Evolutionary conservation across 2,113 vertebrate genomes (phyloP).

Genomic region (Labeo catla): DNA sequence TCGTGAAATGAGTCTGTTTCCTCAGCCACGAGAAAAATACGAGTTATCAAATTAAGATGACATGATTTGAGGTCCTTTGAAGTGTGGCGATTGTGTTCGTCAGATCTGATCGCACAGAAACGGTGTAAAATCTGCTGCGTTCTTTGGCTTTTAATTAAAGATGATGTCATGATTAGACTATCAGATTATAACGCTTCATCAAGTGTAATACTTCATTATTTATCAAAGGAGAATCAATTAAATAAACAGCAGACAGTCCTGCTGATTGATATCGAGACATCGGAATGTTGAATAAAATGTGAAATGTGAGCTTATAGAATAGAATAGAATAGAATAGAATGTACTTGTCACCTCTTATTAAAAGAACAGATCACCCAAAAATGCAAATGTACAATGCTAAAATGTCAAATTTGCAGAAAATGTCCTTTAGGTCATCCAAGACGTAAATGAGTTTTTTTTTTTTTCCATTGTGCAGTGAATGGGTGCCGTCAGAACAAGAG

Average conservation of each 20-base stretch:
- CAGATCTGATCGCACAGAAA: not conserved
- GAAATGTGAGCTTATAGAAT: not conserved
- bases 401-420: not conserved
- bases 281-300: not conserved
- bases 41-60: not conserved
- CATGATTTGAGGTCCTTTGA: not conserved
- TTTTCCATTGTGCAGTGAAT: no score
- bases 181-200: not conserved
- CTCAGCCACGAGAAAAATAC: not conserved
- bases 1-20: slow-evolving; percentile 13
- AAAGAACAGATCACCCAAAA: not conserved
- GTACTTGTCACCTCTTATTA: not conserved
- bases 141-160: slow-evolving; percentile 16
- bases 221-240: not conserved
- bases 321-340: not conserved
- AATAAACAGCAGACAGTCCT: not conserved
- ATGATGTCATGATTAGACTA: slow-evolving; percentile 7
- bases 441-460: no score
- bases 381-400: not conserved
- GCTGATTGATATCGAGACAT: not conserved
- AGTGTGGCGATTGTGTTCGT: not conserved
- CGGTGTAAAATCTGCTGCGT: not conserved
- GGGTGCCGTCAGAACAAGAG: no score
- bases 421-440: not conserved
- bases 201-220: not conserved